Evolutionary conservation across 2,888 invertebrate species (phyloP).

Genomic region (Pseudanteris insignis): DNA sequence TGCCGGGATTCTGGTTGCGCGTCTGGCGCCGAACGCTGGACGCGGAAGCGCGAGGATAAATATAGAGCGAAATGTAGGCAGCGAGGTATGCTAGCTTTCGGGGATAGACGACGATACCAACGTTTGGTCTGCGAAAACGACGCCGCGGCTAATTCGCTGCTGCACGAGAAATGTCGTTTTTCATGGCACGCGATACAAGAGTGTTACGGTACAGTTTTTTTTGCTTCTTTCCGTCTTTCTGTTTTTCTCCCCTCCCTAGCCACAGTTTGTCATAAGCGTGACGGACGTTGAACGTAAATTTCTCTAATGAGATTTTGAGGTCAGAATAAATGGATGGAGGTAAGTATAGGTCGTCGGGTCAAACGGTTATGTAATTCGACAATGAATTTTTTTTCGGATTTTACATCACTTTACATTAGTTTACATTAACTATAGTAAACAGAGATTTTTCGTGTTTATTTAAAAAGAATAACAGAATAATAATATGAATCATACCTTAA

Average conservation of each 20-base stretch:
- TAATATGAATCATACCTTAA: too few species aligned
- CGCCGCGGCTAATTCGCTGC: conserved; percentile 13
- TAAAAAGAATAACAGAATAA: too few species aligned
- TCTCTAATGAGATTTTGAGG: too few species aligned
- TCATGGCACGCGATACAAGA: conserved; percentile 3
- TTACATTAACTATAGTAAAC: too few species aligned
- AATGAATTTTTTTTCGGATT: too few species aligned
- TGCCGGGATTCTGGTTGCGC: conserved; percentile 47
- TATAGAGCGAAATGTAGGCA: conserved; percentile 50
- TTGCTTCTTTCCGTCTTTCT: neutral
- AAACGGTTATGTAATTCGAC: too few species aligned
- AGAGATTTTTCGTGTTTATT: too few species aligned
- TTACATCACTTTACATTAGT: too few species aligned
- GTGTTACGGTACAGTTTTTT: neutral
- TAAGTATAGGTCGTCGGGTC: too few species aligned
- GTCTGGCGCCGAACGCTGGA: conserved; percentile 46
- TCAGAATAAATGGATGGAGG: too few species aligned
- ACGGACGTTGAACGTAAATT: too few species aligned
- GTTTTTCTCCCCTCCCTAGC: too few species aligned
- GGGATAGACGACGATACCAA: conserved; percentile 21
- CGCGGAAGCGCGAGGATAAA: conserved; percentile 59
- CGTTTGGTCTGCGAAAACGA: conserved; percentile 19
- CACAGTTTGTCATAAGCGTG: conserved; percentile 2
- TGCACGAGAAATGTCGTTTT: conserved; percentile 12
- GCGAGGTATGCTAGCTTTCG: conserved; percentile 24